phyloP scores from a whole-genome alignment of 2,113 vertebrate species.

The Clarias gariepinus region DNA sequence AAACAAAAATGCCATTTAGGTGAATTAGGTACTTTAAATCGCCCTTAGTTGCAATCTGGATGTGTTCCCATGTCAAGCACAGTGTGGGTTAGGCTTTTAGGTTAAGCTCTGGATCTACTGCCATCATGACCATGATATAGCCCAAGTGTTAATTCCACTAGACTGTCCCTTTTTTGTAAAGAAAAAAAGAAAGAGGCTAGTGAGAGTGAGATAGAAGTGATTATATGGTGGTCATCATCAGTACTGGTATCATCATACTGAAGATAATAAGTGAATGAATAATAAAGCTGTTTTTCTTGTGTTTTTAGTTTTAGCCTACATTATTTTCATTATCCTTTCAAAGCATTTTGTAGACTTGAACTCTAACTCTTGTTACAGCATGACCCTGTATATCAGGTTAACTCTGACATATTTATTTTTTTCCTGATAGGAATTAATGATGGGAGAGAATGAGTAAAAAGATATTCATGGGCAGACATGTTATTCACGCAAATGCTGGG shows the following conservation, averaged over 20 bases:
- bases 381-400: background rate
- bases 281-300: background rate
- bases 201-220: no score
- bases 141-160: background rate
- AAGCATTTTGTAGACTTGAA: background rate
- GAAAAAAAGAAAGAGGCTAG: background rate
- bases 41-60: background rate
- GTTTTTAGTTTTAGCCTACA: background rate
- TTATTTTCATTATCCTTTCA: background rate
- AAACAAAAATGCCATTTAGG: background rate
- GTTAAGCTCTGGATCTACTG: background rate
- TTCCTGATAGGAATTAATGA: conserved; percentile 29
- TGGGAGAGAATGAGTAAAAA: background rate
- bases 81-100: background rate
- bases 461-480: conserved; percentile 8
- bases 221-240: background rate
- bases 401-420: conserved; percentile 8
- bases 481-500: conserved; percentile 2
- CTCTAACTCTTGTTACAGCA: background rate
- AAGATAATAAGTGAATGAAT: no score
- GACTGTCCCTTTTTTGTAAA: background rate
- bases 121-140: background rate
- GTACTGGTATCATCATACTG: background rate
- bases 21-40: background rate
- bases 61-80: background rate